These are phyloP conservation scores for Choristoneura fumiferana DNA, from an alignment of 1,140 invertebrate species.

Conservation along the genomic window DNA sequence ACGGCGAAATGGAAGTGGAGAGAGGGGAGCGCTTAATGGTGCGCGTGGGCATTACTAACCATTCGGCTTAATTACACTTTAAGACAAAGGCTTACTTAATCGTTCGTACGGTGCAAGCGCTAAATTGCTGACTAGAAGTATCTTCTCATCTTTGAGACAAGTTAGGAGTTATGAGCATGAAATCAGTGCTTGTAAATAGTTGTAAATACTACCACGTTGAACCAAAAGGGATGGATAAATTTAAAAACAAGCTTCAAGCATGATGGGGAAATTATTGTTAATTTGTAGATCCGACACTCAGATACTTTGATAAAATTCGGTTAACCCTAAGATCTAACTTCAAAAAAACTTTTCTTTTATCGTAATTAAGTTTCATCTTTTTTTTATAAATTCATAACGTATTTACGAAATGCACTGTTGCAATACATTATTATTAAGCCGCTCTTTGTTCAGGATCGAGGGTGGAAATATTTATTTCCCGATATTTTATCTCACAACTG, in stretches of 20 bases:
- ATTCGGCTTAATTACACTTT: constrained; percentile 40
- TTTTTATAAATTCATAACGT: too few relatives aligned
- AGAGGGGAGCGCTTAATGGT: constrained; percentile 42
- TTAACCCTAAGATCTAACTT: too few relatives aligned
- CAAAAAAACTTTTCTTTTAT: too few relatives aligned
- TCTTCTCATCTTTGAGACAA: background rate
- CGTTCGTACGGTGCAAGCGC: constrained; percentile 12
- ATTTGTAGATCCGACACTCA: too few relatives aligned
- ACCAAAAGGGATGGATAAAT: too few relatives aligned
- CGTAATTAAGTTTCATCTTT: too few relatives aligned
- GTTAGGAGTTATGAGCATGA: too few relatives aligned
- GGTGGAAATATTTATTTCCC: constrained; percentile 17
- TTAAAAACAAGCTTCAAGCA: too few relatives aligned
- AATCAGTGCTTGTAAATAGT: too few relatives aligned
- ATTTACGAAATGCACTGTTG: background rate
- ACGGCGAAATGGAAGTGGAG: constrained; percentile 39
- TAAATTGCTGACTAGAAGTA: background rate
- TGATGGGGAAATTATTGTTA: too few relatives aligned
- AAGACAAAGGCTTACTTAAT: constrained; percentile 18
- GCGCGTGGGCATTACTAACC: constrained; percentile 49
- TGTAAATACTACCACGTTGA: too few relatives aligned
- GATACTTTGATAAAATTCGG: too few relatives aligned
- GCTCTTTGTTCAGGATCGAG: constrained; percentile 14
- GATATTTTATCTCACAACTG: constrained; percentile 18
- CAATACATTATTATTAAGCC: constrained; percentile 18